phyloP scores from a whole-genome alignment of 2,888 invertebrate species.

The Athrips mouffetella region DNA sequence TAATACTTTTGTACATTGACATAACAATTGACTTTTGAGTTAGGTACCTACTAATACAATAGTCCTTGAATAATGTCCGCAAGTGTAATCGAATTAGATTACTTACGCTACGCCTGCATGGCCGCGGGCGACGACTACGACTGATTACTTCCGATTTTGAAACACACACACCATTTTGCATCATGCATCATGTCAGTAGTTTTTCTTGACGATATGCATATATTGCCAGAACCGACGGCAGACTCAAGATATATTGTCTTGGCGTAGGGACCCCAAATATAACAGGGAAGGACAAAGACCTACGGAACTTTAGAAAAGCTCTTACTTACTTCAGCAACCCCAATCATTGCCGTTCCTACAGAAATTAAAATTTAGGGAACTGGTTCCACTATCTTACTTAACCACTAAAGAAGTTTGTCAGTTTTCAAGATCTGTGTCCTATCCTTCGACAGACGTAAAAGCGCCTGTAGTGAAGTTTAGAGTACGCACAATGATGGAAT shows the following conservation, averaged over 20 bases:
- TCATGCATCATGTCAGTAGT: constrained; percentile 4
- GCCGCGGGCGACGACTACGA: constrained; percentile 10
- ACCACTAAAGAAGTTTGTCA: too few species aligned
- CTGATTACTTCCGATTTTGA: constrained; percentile 13
- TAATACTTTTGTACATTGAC: too few species aligned
- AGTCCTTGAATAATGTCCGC: neutral
- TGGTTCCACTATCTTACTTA: too few species aligned
- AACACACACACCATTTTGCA: constrained; percentile 4
- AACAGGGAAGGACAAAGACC: neutral
- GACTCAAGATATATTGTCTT: too few species aligned
- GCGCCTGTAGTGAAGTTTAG: too few species aligned
- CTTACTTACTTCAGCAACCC: neutral
- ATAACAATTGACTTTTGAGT: neutral
- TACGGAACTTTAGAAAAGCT: too few species aligned
- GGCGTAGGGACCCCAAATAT: neutral
- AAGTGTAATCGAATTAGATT: constrained; percentile 8
- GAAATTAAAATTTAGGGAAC: neutral
- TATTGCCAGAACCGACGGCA: neutral
- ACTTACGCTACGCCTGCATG: constrained; percentile 1
- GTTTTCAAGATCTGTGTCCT: too few species aligned
- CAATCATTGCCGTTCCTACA: neutral
- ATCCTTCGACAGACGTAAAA: too few species aligned
- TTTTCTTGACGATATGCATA: neutral
- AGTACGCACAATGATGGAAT: too few species aligned
- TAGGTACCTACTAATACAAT: neutral